Evolutionary conservation across 2,113 vertebrate species (phyloP).

Genomic region (Papio anubis): DNA sequence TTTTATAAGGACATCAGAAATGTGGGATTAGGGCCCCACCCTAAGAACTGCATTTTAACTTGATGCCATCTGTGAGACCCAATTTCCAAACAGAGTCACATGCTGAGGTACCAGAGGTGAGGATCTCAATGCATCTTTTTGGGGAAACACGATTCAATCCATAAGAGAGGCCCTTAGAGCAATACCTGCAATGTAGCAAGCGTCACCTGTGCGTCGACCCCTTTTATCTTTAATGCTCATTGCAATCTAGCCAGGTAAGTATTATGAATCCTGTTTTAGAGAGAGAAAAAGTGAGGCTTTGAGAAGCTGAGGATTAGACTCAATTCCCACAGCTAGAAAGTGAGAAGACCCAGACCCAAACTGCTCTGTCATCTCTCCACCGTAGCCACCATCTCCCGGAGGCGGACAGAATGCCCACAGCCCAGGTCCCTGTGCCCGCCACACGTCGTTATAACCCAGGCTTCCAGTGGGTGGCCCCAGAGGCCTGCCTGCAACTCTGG

Average conservation of each 20-base stretch:
- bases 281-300: neutral
- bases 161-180: neutral
- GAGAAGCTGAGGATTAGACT: neutral
- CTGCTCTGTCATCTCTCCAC: neutral
- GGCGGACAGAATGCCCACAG: neutral
- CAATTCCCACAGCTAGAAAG: neutral
- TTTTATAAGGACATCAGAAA: neutral
- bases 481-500: neutral
- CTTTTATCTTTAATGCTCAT: neutral
- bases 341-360: neutral
- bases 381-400: fast-evolving
- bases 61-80: neutral
- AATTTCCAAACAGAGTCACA: neutral
- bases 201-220: fast-evolving
- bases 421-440: fast-evolving
- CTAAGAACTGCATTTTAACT: neutral
- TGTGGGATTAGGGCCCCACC: neutral
- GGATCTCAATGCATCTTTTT: neutral
- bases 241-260: neutral
- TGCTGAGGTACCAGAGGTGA: neutral
- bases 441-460: neutral
- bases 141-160: neutral
- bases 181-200: neutral
- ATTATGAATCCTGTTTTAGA: neutral
- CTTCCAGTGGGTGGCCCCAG: neutral